These are phyloP conservation scores for Oryctes rhinoceros DNA, from an alignment of 1,140 invertebrate species.

Conservation along the genomic window DNA sequence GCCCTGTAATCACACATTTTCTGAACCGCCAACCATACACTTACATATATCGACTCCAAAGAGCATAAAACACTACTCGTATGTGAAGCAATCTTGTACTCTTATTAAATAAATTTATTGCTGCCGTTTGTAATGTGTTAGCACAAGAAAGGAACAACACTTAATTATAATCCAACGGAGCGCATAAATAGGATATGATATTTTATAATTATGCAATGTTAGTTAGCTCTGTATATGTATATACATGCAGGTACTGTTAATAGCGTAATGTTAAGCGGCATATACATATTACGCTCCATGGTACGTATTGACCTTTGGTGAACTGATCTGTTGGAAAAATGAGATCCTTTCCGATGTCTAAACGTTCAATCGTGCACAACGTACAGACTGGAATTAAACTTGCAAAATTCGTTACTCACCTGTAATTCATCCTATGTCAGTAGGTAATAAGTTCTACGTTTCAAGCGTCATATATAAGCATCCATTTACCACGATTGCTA, in stretches of 20 bases:
- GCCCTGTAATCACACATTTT: background rate
- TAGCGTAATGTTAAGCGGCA: constrained; percentile 23
- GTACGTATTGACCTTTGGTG: constrained; percentile 35
- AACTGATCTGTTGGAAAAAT: constrained; percentile 26
- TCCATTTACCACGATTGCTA: too few species aligned
- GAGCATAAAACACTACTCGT: constrained; percentile 3
- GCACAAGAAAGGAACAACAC: constrained; percentile 32
- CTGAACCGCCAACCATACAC: background rate
- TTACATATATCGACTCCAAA: background rate
- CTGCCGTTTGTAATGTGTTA: constrained; percentile 33
- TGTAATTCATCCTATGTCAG: background rate
- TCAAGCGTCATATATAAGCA: too few species aligned
- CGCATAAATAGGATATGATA: constrained; percentile 37
- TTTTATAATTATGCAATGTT: constrained; percentile 31
- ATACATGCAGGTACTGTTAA: constrained; percentile 11
- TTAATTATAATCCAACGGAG: constrained; percentile 27
- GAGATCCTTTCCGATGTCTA: constrained; percentile 28
- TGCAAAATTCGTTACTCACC: constrained; percentile 14
- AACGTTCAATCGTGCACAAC: constrained; percentile 29
- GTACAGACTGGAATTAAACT: background rate
- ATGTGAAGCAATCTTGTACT: constrained; percentile 27
- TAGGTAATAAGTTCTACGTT: background rate
- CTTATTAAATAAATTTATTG: constrained; percentile 34
- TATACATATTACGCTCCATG: constrained; percentile 17
- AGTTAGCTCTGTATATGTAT: background rate